Conservation (phyloP, 2,797 vertebrate species). For the Sebastes diploproa region DNA sequence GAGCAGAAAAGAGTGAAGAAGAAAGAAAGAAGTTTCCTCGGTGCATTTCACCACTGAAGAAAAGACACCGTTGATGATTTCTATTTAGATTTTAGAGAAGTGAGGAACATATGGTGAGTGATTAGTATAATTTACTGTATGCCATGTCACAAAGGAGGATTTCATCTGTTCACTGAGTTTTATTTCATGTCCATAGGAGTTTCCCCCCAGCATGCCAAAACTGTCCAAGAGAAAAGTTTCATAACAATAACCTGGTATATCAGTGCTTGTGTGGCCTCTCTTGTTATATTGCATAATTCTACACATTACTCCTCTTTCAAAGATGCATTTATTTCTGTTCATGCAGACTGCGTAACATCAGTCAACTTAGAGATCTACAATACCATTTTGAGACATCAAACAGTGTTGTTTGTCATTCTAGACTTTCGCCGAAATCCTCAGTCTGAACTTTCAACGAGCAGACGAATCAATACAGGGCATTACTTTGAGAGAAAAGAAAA, state of each 20-base stretch:
- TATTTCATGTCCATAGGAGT: constrained; percentile 59
- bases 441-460: constrained; percentile 59
- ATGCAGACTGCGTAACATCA: constrained; percentile 58
- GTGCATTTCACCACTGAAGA: constrained; percentile 2
- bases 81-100: neutral
- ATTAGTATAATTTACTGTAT: neutral
- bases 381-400: constrained; percentile 40
- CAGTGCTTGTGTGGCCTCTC: constrained; percentile 3
- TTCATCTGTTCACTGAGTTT: constrained; percentile 46
- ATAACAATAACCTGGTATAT: constrained; percentile 16
- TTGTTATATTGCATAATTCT: constrained; percentile 24
- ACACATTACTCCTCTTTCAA: constrained; percentile 23
- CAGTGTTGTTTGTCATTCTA: constrained; percentile 36
- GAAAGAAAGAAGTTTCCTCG: neutral
- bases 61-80: neutral
- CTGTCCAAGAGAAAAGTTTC: constrained; percentile 3
- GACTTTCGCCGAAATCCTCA: constrained; percentile 35
- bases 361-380: constrained; percentile 27
- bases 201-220: constrained; percentile 44
- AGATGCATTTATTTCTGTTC: constrained; percentile 43
- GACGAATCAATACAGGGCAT: constrained; percentile 75
- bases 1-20: constrained; percentile 11
- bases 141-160: constrained; percentile 29
- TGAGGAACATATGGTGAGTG: neutral
- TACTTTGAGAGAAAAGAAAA: constrained; percentile 63